Evolutionary conservation across 2,888 invertebrate species (phyloP), one percentile per base, ranked within the genome.

Genomic region (Zootermopsis nevadensis): DNA sequence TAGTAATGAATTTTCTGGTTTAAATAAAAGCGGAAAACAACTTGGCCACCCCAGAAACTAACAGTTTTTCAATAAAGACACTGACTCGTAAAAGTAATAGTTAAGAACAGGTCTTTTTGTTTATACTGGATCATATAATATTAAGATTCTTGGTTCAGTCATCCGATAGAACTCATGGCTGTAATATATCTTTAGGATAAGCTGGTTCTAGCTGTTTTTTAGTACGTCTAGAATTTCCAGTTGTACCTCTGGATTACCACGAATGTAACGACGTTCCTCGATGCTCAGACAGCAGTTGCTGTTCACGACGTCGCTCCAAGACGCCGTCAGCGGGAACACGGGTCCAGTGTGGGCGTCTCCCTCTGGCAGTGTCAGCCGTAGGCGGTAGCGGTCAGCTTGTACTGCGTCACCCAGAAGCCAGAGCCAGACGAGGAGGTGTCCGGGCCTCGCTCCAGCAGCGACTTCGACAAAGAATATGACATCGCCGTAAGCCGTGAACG

Each of bases 331-430:
- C 19, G 84, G 80, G 66, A 82, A 84, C 19, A 84, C 82, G 24
- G 80, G 79, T 12, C 80, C 82, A 22, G 53, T 53, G n/a, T 69
- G 67, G 12, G 79, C 69, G 35, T 77, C 60, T 12, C 82, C 81
- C 15, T 77, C 67, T n/a, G 80, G 53, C 24, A 77, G 19, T 22
- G 79, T 80, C 22, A 80, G 67, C 42, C 72, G 67, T 15, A 84
- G 27, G 30, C 82, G 69, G 30, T 67, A 69, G 19, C 30, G 27
- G 27, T 53, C 67, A 8, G 81, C 81, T 55, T 66, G 38, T 12
- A n/a, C 48, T 30, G 38, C 60, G 38, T 84, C 84, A 10, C 80
- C 84, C 72, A 84, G n/a, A 33, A 79, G 19, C 84, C 84, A 84
- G 35, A 84, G 84, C 84, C 84, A 84, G 1, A 84, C 55, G 10